Evolutionary conservation across 2,797 vertebrate species (phyloP), one percentile per base, ranked within the genome.

Genomic region (Labroides dimidiatus): DNA sequence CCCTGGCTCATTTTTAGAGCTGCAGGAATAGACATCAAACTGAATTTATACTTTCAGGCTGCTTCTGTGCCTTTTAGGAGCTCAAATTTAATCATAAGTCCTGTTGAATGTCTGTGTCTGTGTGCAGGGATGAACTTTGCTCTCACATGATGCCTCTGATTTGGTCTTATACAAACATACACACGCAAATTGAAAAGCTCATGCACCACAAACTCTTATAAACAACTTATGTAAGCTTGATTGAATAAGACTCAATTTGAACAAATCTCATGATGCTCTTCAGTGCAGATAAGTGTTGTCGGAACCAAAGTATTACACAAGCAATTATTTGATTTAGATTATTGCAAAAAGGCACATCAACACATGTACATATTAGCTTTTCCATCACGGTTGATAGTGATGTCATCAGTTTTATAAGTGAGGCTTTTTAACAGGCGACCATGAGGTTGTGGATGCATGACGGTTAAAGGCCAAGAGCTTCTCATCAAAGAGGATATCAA

Each of bases 101-200:
- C 14, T 49, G 12, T 43, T 39, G 2, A 14, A 12, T 2, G 10
- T 45, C 30, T 44, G 17, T 11, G 36, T 43, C 14, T 17, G 7
- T 54, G 19, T 43, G 10, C 33, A 6, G 24, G 17, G 7, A 51
- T 52, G 7, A 36, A 54, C 41, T 37, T 37, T 37, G 33, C 13
- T 15, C 24, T 64, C 21, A 42, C 56, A n/a, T 10, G 15, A 24
- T 45, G 2, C 13, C 36, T 23, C 24, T 23, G 36, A 52, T 48
- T 67, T 77, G 19, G 10, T 55, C 21, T 65, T 17, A 13, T 53
- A 6, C 50, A 58, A 64, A 55, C 44, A 49, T 15, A 43, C 9
- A 33, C 1, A 19, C 12, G 10, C 36, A 16, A 23, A 48, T 12
- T 24, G 47, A 62, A 47, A 48, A 62, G 37, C 12, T 41, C n/a